A percentile compares a stretch with the other conserved stretches of the same genome.
phyloP scores from a whole-genome alignment of 2,797 vertebrate genomes.

The Hypotaenidia philippensis region DNA sequence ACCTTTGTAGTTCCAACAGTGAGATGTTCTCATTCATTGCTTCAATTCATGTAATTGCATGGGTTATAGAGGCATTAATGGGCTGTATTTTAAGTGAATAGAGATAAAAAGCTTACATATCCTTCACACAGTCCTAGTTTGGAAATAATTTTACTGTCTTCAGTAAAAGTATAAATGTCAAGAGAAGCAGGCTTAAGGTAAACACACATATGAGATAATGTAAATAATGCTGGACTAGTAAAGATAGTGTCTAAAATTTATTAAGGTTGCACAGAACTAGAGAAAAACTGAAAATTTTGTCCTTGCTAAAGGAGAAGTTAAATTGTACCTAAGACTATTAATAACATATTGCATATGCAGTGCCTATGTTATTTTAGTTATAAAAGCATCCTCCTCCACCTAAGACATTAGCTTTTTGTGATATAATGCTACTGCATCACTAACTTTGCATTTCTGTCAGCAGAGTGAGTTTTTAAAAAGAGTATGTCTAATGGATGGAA shows the following conservation, averaged over 20 bases:
- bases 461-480: neutral
- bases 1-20: slow-evolving; percentile 60
- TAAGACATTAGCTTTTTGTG: slow-evolving; percentile 9
- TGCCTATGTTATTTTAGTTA: slow-evolving; percentile 5
- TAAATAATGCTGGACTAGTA: slow-evolving; percentile 67
- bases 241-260: slow-evolving; percentile 38
- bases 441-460: neutral
- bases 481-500: neutral
- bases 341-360: slow-evolving; percentile 17
- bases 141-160: neutral
- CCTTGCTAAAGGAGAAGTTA: slow-evolving; percentile 33
- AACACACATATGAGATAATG: slow-evolving; percentile 45
- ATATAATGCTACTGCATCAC: neutral
- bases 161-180: neutral
- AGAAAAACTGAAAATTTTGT: slow-evolving; percentile 53
- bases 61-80: slow-evolving; percentile 60
- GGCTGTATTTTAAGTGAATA: slow-evolving; percentile 10
- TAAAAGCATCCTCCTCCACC: slow-evolving; percentile 19
- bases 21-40: slow-evolving; percentile 32
- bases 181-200: neutral
- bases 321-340: slow-evolving; percentile 20
- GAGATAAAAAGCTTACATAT: neutral
- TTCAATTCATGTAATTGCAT: slow-evolving; percentile 50
- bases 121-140: neutral
- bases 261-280: slow-evolving; percentile 7